These are phyloP conservation scores for Tarsius wallacei DNA, from an alignment of 2,797 vertebrate genomes.

Conservation along the genomic window DNA sequence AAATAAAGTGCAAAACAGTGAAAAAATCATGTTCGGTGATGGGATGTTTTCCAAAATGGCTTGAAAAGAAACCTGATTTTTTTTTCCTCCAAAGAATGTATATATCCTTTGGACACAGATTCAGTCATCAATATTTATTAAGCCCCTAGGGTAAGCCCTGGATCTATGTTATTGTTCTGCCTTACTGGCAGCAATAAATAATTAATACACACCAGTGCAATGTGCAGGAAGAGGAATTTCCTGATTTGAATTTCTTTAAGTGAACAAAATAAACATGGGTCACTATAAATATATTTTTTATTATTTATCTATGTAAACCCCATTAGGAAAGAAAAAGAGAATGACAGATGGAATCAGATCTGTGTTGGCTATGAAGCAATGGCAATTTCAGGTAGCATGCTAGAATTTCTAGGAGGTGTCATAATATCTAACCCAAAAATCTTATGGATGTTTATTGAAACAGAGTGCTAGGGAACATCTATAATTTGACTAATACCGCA, in stretches of 20 bases:
- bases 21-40: background rate
- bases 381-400: background rate
- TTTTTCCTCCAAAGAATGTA: background rate
- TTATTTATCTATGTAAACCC: background rate
- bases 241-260: background rate
- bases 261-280: slow-evolving; percentile 52
- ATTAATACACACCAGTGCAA: slow-evolving; percentile 25
- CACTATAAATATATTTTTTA: slow-evolving; percentile 18
- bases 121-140: slow-evolving; percentile 61
- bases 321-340: background rate
- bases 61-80: background rate
- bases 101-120: slow-evolving; percentile 6
- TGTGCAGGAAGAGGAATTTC: slow-evolving; percentile 30
- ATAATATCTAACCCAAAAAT: background rate
- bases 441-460: background rate
- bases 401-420: background rate
- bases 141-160: background rate
- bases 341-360: background rate
- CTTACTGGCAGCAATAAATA: slow-evolving; percentile 16
- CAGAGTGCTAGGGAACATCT: rapidly evolving
- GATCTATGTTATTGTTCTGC: background rate
- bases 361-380: background rate
- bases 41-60: background rate
- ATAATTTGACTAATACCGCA: rapidly evolving
- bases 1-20: background rate